Conservation (phyloP, 1,140 invertebrate species). For the Drosophila sulfurigaster region DNA sequence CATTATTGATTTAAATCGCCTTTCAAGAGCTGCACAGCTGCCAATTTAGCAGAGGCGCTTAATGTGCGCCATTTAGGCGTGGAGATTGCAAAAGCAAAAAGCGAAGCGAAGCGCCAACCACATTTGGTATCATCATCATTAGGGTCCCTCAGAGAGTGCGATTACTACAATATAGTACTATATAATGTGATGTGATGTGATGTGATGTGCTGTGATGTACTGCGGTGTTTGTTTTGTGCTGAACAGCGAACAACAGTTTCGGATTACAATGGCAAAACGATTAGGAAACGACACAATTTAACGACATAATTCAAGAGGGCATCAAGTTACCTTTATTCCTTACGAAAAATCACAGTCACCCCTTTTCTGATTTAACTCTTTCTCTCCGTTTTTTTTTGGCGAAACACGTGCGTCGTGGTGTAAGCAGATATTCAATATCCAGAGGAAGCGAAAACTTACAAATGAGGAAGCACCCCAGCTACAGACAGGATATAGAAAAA, state of each 20-base stretch:
- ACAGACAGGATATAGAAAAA: constrained; percentile 65
- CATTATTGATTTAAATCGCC: constrained; percentile 80
- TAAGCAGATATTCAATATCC: constrained; percentile 81
- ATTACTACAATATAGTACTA: background rate
- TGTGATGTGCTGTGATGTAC: background rate
- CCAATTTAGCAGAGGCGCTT: constrained; percentile 72
- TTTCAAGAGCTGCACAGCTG: constrained; percentile 50
- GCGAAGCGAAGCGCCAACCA: constrained; percentile 15
- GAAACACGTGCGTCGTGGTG: constrained; percentile 55
- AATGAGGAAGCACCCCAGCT: constrained; percentile 68
- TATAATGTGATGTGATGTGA: too few relatives aligned
- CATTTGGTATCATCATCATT: constrained; percentile 78
- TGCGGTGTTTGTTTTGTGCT: constrained; percentile 66
- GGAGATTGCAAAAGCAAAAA: constrained; percentile 2
- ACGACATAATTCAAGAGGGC: constrained; percentile 83
- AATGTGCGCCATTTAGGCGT: constrained; percentile 59
- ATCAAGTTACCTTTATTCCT: constrained; percentile 64
- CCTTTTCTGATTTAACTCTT: constrained; percentile 15
- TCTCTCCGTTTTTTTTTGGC: background rate
- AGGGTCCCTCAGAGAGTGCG: constrained; percentile 21
- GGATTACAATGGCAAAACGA: constrained; percentile 71
- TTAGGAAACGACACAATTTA: constrained; percentile 83
- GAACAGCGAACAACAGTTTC: constrained; percentile 24
- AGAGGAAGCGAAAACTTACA: constrained; percentile 82
- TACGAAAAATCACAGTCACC: constrained; percentile 55